Evolutionary conservation across 2,797 vertebrate genomes (phyloP).

Genomic region (Urosaurus nigricauda): DNA sequence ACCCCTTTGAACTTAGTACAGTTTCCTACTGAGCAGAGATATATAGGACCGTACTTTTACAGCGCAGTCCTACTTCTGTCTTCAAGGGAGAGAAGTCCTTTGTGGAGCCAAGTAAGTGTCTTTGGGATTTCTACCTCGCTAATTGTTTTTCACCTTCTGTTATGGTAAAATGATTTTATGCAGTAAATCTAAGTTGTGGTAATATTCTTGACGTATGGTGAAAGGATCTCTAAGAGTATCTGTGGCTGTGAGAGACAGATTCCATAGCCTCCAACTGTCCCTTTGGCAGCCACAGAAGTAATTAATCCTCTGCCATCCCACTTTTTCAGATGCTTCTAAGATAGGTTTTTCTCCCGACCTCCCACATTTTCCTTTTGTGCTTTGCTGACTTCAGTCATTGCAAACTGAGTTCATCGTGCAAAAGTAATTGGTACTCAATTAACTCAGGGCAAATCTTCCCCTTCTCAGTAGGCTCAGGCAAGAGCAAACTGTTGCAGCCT

Average conservation of each 20-base stretch:
- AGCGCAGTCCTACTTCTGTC: not conserved
- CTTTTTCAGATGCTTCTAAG: too few relatives aligned
- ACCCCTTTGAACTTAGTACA: not conserved
- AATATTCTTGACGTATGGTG: not conserved
- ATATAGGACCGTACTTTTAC: not conserved
- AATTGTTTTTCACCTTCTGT: not conserved
- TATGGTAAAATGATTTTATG: not conserved
- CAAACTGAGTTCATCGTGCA: too few relatives aligned
- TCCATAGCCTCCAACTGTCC: too few relatives aligned
- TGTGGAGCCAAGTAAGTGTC: not conserved
- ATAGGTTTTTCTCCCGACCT: too few relatives aligned
- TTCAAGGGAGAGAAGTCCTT: not conserved
- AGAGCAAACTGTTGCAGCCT: too few relatives aligned
- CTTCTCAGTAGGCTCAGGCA: too few relatives aligned
- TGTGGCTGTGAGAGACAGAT: not conserved
- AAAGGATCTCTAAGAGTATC: not conserved
- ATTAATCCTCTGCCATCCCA: too few relatives aligned
- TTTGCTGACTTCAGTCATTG: too few relatives aligned
- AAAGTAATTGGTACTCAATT: too few relatives aligned
- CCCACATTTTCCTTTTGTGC: too few relatives aligned
- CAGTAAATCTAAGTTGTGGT: not conserved
- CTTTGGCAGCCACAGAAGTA: too few relatives aligned
- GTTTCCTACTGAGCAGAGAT: not conserved
- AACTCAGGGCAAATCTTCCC: too few relatives aligned
- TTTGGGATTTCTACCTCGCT: not conserved